These are phyloP conservation scores for Sebastes taczanowskii DNA, from an alignment of 2,797 vertebrate genomes.

Conservation along the genomic window DNA sequence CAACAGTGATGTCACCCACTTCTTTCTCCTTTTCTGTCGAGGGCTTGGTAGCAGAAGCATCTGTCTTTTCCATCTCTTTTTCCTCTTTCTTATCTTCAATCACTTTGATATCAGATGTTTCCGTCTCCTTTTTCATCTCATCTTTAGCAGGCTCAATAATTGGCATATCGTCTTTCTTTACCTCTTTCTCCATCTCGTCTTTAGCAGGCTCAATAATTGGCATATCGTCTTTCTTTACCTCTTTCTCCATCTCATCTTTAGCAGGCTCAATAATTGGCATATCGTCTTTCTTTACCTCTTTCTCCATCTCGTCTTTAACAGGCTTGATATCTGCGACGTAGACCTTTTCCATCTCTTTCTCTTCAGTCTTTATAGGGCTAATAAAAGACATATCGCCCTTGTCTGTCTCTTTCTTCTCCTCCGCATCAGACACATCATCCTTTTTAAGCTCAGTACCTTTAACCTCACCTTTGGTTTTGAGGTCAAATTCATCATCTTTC, in stretches of 20 bases:
- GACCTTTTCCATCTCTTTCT: conserved; percentile 38
- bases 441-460: conserved; percentile 25
- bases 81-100: conserved; percentile 37
- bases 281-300: neutral
- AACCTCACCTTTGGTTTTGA: conserved; percentile 51
- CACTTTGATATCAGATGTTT: conserved; percentile 26
- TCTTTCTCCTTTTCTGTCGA: conserved; percentile 30
- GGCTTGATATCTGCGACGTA: conserved; percentile 64
- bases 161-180: neutral
- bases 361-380: conserved; percentile 14
- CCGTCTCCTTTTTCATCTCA: conserved; percentile 38
- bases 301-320: conserved; percentile 31
- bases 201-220: neutral
- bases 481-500: conserved; percentile 67
- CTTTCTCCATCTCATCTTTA: conserved; percentile 27
- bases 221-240: neutral
- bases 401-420: conserved; percentile 56
- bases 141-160: conserved; percentile 13
- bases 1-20: neutral
- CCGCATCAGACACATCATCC: conserved; percentile 28
- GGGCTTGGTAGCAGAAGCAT: neutral
- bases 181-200: conserved; percentile 3
- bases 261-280: neutral
- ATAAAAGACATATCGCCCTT: conserved; percentile 20
- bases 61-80: conserved; percentile 40